Evolutionary conservation across 2,113 vertebrate genomes (phyloP).

Genomic region (Blennius ocellaris): DNA sequence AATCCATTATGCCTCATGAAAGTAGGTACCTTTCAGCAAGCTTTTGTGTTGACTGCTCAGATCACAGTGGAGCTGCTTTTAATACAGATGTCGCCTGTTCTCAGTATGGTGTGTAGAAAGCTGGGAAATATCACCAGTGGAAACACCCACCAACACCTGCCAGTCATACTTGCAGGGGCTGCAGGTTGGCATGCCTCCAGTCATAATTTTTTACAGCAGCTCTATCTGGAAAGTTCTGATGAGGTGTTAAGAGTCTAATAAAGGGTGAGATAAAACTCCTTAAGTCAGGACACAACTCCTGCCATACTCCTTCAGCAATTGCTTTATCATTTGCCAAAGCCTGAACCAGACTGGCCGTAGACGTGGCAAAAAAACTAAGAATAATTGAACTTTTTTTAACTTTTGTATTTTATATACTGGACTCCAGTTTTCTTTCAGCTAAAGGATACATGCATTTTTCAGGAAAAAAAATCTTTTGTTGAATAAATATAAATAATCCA

Average conservation of each 20-base stretch:
- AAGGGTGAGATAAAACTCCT: conserved; percentile 76
- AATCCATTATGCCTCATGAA: conserved; percentile 17
- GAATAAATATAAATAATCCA: no score
- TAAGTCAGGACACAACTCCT: conserved; percentile 69
- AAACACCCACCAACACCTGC: conserved; percentile 69
- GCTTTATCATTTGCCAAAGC: conserved; percentile 67
- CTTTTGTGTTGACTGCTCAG: conserved; percentile 22
- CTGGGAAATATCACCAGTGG: conserved; percentile 39
- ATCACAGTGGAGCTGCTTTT: conserved; percentile 15
- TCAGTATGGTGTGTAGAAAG: conserved; percentile 15
- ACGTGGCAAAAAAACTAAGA: no score
- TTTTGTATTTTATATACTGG: no score
- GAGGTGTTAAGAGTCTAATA: conserved; percentile 83
- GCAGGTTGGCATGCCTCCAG: conserved; percentile 67
- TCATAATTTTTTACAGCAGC: conserved; percentile 53
- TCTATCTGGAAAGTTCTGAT: conserved; percentile 80
- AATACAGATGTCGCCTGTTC: conserved; percentile 41
- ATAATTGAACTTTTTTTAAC: no score
- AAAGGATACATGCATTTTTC: no score
- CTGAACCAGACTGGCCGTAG: no score
- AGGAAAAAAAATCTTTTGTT: no score
- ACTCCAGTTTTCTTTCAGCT: no score
- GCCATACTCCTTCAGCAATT: conserved; percentile 47
- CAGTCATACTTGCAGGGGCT: conserved; percentile 49
- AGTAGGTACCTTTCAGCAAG: conserved; percentile 19